phyloP scores from a whole-genome alignment of 1,140 invertebrate species.

The Andricus grossulariae region DNA sequence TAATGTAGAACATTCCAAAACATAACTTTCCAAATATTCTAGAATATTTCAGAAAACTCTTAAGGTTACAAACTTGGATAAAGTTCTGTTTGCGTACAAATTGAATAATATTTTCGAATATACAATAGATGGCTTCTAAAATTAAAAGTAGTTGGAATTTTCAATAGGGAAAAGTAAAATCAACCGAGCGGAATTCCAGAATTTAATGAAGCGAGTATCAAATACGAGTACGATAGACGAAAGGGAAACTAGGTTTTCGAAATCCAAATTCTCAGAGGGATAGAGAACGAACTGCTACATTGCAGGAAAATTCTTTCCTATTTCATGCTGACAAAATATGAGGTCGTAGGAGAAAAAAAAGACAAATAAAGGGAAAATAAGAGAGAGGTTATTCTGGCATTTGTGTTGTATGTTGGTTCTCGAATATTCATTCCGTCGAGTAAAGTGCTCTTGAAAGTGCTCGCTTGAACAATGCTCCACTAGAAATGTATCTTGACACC shows the following conservation, averaged over 20 bases:
- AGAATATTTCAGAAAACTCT: too few species aligned
- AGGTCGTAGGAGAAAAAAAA: constrained; percentile 46
- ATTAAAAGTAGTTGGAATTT: too few species aligned
- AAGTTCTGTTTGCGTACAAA: too few species aligned
- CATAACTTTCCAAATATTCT: too few species aligned
- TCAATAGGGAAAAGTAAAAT: too few species aligned
- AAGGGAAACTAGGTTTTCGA: constrained; percentile 4
- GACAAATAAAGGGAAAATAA: constrained; percentile 11
- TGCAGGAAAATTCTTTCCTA: constrained; percentile 32
- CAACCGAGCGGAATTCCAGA: neutral
- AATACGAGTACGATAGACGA: neutral
- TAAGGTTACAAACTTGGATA: too few species aligned
- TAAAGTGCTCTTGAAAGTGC: constrained; percentile 41
- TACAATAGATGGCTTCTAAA: too few species aligned
- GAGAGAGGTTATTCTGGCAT: constrained; percentile 49
- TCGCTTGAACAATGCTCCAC: constrained; percentile 11
- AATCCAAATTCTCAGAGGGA: constrained; percentile 42
- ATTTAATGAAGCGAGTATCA: constrained; percentile 6
- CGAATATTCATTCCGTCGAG: constrained; percentile 54
- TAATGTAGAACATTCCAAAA: too few species aligned
- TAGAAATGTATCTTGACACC: constrained; percentile 12
- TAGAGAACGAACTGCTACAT: constrained; percentile 33
- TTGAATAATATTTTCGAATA: too few species aligned
- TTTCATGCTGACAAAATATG: constrained; percentile 50
- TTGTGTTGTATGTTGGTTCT: constrained; percentile 50